These are phyloP conservation scores for Botia kubotai DNA, from an alignment of 2,797 vertebrate genomes.

Conservation along the genomic window DNA sequence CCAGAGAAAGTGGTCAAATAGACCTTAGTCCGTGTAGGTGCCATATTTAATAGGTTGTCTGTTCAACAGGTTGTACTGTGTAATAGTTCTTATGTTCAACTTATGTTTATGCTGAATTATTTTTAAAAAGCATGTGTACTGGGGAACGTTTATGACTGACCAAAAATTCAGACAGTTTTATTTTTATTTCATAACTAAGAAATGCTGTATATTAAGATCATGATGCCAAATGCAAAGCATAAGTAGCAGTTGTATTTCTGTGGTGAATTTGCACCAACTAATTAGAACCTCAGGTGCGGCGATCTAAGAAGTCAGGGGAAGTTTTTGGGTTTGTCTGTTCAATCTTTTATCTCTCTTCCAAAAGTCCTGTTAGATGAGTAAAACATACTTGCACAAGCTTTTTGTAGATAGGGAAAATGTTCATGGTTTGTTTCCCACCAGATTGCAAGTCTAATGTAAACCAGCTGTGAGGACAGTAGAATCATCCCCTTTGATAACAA, in stretches of 20 bases:
- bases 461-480: constrained; percentile 63
- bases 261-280: neutral
- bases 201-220: neutral
- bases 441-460: constrained; percentile 65
- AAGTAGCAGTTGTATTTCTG: no score
- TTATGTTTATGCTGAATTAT: neutral
- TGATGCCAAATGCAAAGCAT: no score
- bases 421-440: constrained; percentile 60
- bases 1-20: constrained; percentile 2
- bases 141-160: no score
- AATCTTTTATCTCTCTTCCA: neutral
- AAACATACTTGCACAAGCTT: constrained; percentile 26
- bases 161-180: no score
- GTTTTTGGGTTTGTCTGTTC: neutral
- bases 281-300: constrained; percentile 42
- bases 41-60: neutral
- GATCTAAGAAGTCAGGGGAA: constrained; percentile 35
- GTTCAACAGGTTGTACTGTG: neutral
- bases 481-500: constrained; percentile 62
- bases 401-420: constrained; percentile 52
- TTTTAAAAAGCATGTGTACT: neutral
- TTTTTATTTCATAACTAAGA: neutral
- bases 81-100: no score
- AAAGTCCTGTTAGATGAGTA: constrained; percentile 15
- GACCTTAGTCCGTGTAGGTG: neutral